Base-by-base conservation (phyloP, 2,888 invertebrate species). In the Drosophila niveifrons region DNA sequence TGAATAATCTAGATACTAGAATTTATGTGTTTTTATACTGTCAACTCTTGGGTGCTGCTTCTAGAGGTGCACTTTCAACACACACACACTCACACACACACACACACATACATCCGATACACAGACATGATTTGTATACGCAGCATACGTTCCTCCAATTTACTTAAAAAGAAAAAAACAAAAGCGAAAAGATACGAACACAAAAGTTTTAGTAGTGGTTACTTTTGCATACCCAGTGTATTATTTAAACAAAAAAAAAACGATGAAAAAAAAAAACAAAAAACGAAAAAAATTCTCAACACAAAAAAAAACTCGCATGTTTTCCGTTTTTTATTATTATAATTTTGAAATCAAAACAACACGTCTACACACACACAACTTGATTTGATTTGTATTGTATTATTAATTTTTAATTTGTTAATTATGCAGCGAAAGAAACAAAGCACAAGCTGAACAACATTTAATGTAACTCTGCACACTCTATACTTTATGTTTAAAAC, bases 401-500 rank as follows among this genome's bases (percentile, higher is more conserved):
- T 75, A 75, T 75, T 77, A 79, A 75, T 70, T 78, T 78, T 67
- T 82, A 85, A 78, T 83, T 82, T 80, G 80, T 83, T 85, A 67
- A 66, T 51, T 61, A 62, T 62, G 52, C 75, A 66, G 47, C 57
- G 53, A 61, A n/a, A 34, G 36, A 34, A 66, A 71, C 44, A 67
- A 66, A 66, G 36, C 70, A 72, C 67, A 72, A 72, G 72, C 58
- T 57, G 51, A 78, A 85, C 78, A 85, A 85, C 78, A 85, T 83
- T 83, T 78, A 90, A 89, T 82, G 86, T 85, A 88, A 86, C 78
- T 69, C 77, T 61, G 76, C 76, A 76, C 66, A 76, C 70, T 74
- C 66, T 75, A 80, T 70, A 75, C 76, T 71, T 46, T 88, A 82
- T 88, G 81, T 86, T 88, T 78, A 69, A 88, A 88, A 86, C 88